Base-by-base conservation (phyloP, 2,113 vertebrate species). In the Marmota flaviventris region DNA sequence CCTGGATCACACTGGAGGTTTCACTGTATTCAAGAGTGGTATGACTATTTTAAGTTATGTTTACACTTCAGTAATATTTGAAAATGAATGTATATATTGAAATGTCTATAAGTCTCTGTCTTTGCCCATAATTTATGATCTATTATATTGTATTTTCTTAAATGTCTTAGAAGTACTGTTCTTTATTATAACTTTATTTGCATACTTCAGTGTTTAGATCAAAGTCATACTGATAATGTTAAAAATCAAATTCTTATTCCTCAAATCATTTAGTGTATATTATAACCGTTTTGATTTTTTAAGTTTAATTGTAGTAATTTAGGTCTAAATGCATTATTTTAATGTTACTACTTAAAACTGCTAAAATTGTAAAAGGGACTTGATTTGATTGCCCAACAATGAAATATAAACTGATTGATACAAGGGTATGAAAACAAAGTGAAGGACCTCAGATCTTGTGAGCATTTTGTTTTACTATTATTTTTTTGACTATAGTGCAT, bases 1-100 rank as follows among this genome's bases (percentile, higher is more conserved):
- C 65, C 89, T 97, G 98, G 95, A 97, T 97, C 61, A 97, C 98
- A 98, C 98, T 98, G 98, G 98, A 98, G 97, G 77, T 96, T 89
- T 91, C 45, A 96, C 24, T 97, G 85, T 97, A 93, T 98, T 97
- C 88, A 90, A 87, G 58, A 85, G 24, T 88, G 45, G 67, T 93
- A 53, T 94, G 24, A 45, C 79, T 0, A 97, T 98, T 97, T 96
- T 69, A 92, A 98, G 70, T 98, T 97, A 97, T 97, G 98, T 98
- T 98, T 99, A 98, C 96, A 94, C 18, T 97, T 93, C 93, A 93
- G 45, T 95, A 94, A 95, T 63, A 89, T 97, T 97, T 97, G 93
- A 98, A 89, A 97, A 93, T 97, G 96, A 87, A 96, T 98, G 97
- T 98, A 97, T 91, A 96, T 98, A 97, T 85, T 97, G 93, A 96